Conservation (phyloP, 2,888 invertebrate species). For the Drosophila peninsularis region DNA sequence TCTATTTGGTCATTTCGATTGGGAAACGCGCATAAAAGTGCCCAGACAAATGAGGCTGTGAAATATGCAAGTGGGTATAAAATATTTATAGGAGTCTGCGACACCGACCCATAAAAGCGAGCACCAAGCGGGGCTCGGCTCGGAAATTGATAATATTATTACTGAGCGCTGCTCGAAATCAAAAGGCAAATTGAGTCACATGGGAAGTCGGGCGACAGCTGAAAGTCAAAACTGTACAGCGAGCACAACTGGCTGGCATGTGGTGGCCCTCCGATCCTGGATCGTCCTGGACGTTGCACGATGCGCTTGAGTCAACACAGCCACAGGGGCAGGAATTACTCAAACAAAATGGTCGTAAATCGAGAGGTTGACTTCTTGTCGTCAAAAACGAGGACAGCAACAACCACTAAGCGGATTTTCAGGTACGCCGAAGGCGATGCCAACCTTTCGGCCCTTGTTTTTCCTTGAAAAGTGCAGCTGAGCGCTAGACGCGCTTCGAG, state of each 20-base stretch:
- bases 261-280: slow-evolving; percentile 31
- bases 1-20: slow-evolving; percentile 60
- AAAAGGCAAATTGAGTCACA: slow-evolving; percentile 40
- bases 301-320: slow-evolving; percentile 59
- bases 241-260: slow-evolving; percentile 62
- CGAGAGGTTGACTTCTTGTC: slow-evolving; percentile 83
- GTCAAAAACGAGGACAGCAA: slow-evolving; percentile 72
- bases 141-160: slow-evolving; percentile 26
- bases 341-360: slow-evolving; percentile 84
- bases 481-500: slow-evolving; percentile 50
- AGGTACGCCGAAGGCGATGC: slow-evolving; percentile 45
- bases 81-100: slow-evolving; percentile 43
- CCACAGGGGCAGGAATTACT: slow-evolving; percentile 70
- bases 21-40: slow-evolving; percentile 45
- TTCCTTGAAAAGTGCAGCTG: slow-evolving; percentile 66
- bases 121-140: slow-evolving; percentile 22
- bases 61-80: slow-evolving; percentile 58
- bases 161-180: slow-evolving; percentile 9
- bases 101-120: slow-evolving; percentile 33
- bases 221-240: slow-evolving; percentile 73
- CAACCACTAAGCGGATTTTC: slow-evolving; percentile 72
- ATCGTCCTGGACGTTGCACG: slow-evolving; percentile 32
- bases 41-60: slow-evolving; percentile 60
- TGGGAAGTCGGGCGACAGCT: slow-evolving; percentile 50
- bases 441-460: slow-evolving; percentile 39